phyloP scores from a whole-genome alignment of 2,888 invertebrate species.

The Rhamnusium bicolor region DNA sequence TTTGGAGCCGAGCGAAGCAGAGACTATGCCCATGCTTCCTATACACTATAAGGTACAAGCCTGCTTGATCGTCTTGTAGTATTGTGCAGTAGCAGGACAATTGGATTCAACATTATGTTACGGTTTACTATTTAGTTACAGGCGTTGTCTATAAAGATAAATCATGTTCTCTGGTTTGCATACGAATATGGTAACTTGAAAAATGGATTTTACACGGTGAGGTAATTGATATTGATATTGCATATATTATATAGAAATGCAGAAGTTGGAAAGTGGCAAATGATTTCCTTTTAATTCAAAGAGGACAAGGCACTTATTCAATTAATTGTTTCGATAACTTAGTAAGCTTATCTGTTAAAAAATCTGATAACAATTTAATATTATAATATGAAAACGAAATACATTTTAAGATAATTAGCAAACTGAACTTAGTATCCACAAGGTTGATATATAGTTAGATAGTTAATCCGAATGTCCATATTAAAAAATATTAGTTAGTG shows the following conservation, averaged over 20 bases:
- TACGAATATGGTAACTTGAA: slow-evolving; percentile 46
- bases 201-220: slow-evolving; percentile 39
- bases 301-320: no score
- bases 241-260: background rate
- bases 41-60: slow-evolving; percentile 6
- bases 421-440: no score
- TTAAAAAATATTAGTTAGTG: no score
- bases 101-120: slow-evolving; percentile 49
- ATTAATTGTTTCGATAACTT: no score
- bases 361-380: no score
- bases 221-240: slow-evolving; percentile 43
- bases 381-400: no score
- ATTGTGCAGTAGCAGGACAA: slow-evolving; percentile 48
- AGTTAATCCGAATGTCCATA: no score
- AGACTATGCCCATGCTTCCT: slow-evolving; percentile 8
- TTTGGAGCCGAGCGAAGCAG: background rate
- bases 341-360: no score
- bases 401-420: no score
- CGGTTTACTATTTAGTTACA: slow-evolving; percentile 50
- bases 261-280: background rate
- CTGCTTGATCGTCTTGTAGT: slow-evolving; percentile 19
- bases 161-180: slow-evolving; percentile 41
- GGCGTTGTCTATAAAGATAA: slow-evolving; percentile 44
- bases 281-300: background rate
- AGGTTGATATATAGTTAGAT: no score